Conservation (phyloP, 2,797 vertebrate species). For the Clarias laeviceps region DNA sequence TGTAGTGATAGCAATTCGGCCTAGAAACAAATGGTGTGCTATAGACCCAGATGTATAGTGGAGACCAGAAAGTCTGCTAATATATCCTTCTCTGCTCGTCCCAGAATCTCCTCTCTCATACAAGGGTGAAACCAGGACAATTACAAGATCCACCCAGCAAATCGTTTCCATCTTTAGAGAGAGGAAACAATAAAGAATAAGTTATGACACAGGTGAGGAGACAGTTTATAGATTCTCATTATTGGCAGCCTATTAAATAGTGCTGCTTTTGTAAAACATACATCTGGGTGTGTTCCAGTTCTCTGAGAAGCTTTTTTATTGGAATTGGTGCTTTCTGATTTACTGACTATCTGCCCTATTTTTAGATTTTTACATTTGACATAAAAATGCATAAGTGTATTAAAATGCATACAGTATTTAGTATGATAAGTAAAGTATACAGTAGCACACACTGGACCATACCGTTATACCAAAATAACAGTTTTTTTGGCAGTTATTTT, state of each 20-base stretch:
- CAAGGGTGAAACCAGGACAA: conserved; percentile 50
- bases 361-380: not conserved
- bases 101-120: conserved; percentile 31
- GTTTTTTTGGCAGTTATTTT: not conserved
- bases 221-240: conserved; percentile 5
- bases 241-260: not conserved
- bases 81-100: conserved; percentile 28
- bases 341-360: not conserved
- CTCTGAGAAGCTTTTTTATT: not conserved
- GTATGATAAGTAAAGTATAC: not conserved
- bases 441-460: not conserved
- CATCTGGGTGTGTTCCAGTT: conserved; percentile 2
- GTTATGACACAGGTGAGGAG: conserved; percentile 25
- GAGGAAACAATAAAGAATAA: conserved; percentile 21
- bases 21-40: conserved; percentile 34
- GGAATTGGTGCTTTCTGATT: not conserved
- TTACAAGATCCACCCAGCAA: conserved; percentile 44
- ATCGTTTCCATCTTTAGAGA: conserved; percentile 47
- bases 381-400: no score
- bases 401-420: not conserved
- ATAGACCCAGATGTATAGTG: conserved; percentile 47
- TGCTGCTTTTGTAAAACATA: not conserved
- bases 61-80: conserved; percentile 19
- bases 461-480: not conserved
- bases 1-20: not conserved